Conservation (phyloP, 2,113 vertebrate genomes). For the Muntiacus muntjak region DNA sequence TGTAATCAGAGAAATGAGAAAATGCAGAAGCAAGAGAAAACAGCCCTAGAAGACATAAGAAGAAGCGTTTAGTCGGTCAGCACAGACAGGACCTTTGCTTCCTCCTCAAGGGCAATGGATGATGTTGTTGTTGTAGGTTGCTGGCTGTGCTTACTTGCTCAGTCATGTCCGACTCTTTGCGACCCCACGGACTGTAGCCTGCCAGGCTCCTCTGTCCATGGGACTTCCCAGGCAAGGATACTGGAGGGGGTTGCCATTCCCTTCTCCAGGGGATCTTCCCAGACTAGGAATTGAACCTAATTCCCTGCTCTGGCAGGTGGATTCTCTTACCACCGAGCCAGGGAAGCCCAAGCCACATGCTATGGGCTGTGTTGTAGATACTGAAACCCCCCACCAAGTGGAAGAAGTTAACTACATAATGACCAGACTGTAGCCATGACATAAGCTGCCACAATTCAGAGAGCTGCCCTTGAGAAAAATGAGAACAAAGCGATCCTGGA, state of each 20-base stretch:
- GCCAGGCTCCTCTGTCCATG: not conserved
- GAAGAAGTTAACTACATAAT: not conserved
- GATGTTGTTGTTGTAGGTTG: not conserved
- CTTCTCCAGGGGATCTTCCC: not conserved
- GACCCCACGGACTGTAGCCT: not conserved
- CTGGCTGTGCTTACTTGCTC: not conserved
- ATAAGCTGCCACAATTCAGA: not conserved
- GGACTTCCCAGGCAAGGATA: not conserved
- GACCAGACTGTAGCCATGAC: not conserved
- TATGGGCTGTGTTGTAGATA: not conserved
- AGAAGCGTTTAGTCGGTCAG: not conserved
- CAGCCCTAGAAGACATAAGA: not conserved
- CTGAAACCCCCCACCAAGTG: not conserved
- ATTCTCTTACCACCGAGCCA: not conserved
- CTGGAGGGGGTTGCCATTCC: not conserved
- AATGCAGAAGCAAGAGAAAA: not conserved
- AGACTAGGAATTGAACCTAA: not conserved
- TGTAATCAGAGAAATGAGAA: not conserved
- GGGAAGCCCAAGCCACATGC: not conserved
- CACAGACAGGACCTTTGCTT: not conserved
- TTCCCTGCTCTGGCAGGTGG: not conserved
- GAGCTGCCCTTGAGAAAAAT: not conserved
- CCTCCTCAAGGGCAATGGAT: not conserved
- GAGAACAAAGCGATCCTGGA: not conserved
- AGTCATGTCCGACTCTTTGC: not conserved